Evolutionary conservation across 2,888 invertebrate genomes (phyloP).

Genomic region (Carabus problematicus): DNA sequence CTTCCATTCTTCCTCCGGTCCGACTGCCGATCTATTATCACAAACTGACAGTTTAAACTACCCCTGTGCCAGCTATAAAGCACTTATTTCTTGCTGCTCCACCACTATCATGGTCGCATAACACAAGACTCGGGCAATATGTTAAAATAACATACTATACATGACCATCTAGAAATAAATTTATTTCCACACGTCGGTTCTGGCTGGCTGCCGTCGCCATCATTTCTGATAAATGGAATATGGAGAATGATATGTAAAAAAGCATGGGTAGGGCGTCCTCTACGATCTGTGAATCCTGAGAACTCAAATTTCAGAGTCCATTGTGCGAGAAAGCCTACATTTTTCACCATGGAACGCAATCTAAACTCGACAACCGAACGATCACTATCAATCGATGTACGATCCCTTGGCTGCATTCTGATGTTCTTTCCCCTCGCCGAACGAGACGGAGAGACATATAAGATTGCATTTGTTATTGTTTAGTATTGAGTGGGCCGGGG

Average conservation of each 20-base stretch:
- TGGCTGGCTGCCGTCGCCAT: neutral
- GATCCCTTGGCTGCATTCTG: neutral
- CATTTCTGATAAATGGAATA: slow-evolving; percentile 20
- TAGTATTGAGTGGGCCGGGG: no score
- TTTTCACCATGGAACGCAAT: slow-evolving; percentile 4
- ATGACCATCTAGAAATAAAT: neutral
- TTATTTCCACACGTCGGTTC: slow-evolving; percentile 1
- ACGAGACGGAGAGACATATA: no score
- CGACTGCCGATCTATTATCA: no score
- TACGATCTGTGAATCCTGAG: neutral
- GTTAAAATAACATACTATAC: slow-evolving; percentile 1
- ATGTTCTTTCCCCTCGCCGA: no score
- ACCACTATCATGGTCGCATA: no score
- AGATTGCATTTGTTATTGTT: no score
- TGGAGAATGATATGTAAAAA: neutral
- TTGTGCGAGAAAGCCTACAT: slow-evolving; percentile 6
- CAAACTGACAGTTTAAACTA: no score
- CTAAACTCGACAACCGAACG: neutral
- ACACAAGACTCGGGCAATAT: neutral
- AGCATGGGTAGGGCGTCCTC: neutral
- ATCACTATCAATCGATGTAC: slow-evolving; percentile 2
- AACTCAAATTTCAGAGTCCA: slow-evolving; percentile 7
- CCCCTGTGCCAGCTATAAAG: no score
- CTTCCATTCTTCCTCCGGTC: no score
- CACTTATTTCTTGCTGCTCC: no score